phyloP scores from a whole-genome alignment of 2,113 vertebrate species.

The Perccottus glenii region DNA sequence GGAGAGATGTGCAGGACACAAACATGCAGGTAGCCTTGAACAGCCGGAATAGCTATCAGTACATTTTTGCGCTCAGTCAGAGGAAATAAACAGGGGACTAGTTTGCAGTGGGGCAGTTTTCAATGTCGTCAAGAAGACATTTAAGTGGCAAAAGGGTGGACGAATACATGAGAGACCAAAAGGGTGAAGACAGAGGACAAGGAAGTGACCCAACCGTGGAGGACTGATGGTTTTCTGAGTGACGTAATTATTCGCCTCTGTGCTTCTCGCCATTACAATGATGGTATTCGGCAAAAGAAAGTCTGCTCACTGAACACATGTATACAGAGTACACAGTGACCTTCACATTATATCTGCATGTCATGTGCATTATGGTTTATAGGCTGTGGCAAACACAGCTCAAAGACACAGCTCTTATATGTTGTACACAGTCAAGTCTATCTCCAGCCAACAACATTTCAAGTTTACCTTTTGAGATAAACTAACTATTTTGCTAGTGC shows the following conservation, averaged over 20 bases:
- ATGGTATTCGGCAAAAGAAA: constrained; percentile 62
- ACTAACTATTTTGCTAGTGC: constrained; percentile 27
- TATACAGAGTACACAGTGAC: constrained; percentile 58
- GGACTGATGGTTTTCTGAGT: constrained; percentile 77
- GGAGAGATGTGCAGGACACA: constrained; percentile 49
- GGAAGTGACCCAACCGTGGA: constrained; percentile 70
- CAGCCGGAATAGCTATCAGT: constrained; percentile 62
- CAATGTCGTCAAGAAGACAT: constrained; percentile 55
- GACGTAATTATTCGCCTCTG: constrained; percentile 76
- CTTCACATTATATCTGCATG: constrained; percentile 66
- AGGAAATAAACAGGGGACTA: constrained; percentile 60
- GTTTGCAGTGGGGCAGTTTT: constrained; percentile 53
- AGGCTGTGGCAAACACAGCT: constrained; percentile 60
- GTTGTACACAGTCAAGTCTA: constrained; percentile 15
- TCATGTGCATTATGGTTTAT: constrained; percentile 65
- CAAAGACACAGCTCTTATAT: constrained; percentile 33
- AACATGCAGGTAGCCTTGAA: constrained; percentile 71
- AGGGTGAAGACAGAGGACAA: constrained; percentile 36
- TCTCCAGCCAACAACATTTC: constrained; percentile 18
- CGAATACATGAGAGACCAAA: constrained; percentile 4
- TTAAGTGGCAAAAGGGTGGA: constrained; percentile 39
- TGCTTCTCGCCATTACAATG: constrained; percentile 67
- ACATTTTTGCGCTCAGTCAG: constrained; percentile 45
- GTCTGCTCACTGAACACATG: constrained; percentile 40
- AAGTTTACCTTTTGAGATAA: constrained; percentile 47